phyloP scores from a whole-genome alignment of 2,888 invertebrate species.

The Apantesis nais region DNA sequence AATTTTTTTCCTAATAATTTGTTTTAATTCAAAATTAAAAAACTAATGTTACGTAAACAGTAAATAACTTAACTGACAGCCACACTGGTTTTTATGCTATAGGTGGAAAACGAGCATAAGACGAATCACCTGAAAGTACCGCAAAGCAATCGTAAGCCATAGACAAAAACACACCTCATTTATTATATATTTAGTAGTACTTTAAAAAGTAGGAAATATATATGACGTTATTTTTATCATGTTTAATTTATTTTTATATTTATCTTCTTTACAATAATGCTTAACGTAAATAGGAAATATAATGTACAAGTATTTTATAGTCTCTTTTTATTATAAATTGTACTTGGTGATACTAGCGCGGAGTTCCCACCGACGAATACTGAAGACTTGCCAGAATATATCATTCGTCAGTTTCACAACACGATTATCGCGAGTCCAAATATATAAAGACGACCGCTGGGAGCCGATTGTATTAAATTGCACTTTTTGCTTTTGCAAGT shows the following conservation, averaged over 20 bases:
- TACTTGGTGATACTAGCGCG: slow-evolving; percentile 11
- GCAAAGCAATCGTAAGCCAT: not conserved
- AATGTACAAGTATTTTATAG: not conserved
- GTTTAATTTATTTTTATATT: too few relatives aligned
- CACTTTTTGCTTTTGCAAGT: slow-evolving; percentile 1
- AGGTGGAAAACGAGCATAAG: not conserved
- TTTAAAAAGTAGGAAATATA: too few relatives aligned
- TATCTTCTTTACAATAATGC: not conserved
- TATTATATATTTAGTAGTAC: not conserved
- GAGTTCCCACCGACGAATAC: slow-evolving; percentile 29
- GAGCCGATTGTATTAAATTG: slow-evolving; percentile 5
- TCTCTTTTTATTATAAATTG: not conserved
- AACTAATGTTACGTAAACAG: not conserved
- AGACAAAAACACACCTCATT: too few relatives aligned
- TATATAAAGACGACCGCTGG: not conserved
- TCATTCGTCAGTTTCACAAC: slow-evolving; percentile 41
- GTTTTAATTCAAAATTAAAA: not conserved
- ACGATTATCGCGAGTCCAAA: slow-evolving; percentile 1
- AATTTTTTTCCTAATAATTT: too few relatives aligned
- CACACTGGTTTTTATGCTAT: not conserved
- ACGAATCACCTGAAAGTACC: not conserved
- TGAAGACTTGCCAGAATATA: slow-evolving; percentile 34
- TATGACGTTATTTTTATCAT: too few relatives aligned
- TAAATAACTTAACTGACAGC: not conserved
- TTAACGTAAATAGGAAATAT: not conserved